Percentiles rank a stretch among this genome's conserved stretches.
These are phyloP conservation scores for Drosophila sp. DNA, from an alignment of 1,140 invertebrate species.

Conservation along the genomic window DNA sequence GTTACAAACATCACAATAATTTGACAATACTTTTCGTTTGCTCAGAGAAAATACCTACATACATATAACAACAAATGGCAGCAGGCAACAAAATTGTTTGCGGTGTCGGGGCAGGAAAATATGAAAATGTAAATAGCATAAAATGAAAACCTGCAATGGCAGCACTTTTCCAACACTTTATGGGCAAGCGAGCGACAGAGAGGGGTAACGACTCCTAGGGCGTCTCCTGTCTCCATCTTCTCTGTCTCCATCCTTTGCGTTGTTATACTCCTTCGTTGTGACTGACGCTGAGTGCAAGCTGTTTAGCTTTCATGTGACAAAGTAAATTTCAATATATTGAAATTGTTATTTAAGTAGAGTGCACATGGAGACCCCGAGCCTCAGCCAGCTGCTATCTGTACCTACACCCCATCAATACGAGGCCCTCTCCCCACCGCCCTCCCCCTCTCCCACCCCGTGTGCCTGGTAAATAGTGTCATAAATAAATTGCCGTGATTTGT, in stretches of 20 bases:
- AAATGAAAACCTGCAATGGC: conserved; percentile 75
- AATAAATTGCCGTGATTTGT: conserved; percentile 81
- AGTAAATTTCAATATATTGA: conserved; percentile 82
- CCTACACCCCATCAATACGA: conserved; percentile 2
- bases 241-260: not conserved
- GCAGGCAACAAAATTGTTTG: conserved; percentile 64
- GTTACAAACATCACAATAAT: conserved; percentile 7
- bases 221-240: not conserved
- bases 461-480: conserved; percentile 78
- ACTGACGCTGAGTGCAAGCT: conserved; percentile 77
- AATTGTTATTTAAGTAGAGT: conserved; percentile 82
- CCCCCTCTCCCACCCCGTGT: not conserved
- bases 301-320: conserved; percentile 81
- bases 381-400: conserved; percentile 51
- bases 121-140: conserved; percentile 78
- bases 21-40: not conserved
- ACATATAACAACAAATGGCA: conserved; percentile 26
- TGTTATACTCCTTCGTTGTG: conserved; percentile 42
- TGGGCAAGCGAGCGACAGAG: not conserved
- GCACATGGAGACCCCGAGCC: conserved; percentile 47
- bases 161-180: conserved; percentile 74
- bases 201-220: conserved; percentile 7
- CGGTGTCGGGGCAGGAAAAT: conserved; percentile 65
- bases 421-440: too few species aligned
- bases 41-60: not conserved